Evolutionary conservation across 2,888 invertebrate genomes (phyloP), one percentile per base, ranked within the genome.

Genomic region (Apotomis turbidana): DNA sequence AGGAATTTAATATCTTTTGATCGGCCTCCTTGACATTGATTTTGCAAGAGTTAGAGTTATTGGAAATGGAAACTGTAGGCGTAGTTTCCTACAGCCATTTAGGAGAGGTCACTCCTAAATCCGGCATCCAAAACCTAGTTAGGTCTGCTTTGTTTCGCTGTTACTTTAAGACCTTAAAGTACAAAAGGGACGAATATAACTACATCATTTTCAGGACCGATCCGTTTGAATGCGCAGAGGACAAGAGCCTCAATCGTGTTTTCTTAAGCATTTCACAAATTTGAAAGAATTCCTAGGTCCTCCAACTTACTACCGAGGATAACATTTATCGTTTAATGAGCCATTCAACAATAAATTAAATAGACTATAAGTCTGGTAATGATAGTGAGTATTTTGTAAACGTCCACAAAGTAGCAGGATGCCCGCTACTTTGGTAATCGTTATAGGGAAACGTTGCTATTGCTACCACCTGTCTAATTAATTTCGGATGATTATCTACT

Each of bases 21-120:
- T 36, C 57, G 41, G 55, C 55, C 44, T 66, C 55, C 55, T 66
- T 66, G 55, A 44, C 55, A 57, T 57, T 66, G 55, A 46, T 57
- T 62, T 66, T 66, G 55, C 46, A 54, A 41, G 55, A 41, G 15
- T 52, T 27, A 41, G 55, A 41, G 27, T 9, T 59, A 61, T 52
- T 27, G 55, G 27, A 64, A 55, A 64, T 55, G 44, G 51, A 41
- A 59, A 36, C n/a, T 36, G 44, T 55, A 64, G 64, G 64, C 15
- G 46, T 64, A 38, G 64, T 10, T 54, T 64, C 54, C 54, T 15
- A 12, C 4, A n/a, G 10, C 44, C 41, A 44, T 64, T 64, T 12
- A 36, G 10, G 44, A 4, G 41, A 13, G 36, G 27, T 10, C 6
- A 62, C 1, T 62, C 6, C 4, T 49, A 36, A 58, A 38, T 58